Base-by-base conservation (phyloP, 2,888 invertebrate genomes). In the Bedellia somnulentella region DNA sequence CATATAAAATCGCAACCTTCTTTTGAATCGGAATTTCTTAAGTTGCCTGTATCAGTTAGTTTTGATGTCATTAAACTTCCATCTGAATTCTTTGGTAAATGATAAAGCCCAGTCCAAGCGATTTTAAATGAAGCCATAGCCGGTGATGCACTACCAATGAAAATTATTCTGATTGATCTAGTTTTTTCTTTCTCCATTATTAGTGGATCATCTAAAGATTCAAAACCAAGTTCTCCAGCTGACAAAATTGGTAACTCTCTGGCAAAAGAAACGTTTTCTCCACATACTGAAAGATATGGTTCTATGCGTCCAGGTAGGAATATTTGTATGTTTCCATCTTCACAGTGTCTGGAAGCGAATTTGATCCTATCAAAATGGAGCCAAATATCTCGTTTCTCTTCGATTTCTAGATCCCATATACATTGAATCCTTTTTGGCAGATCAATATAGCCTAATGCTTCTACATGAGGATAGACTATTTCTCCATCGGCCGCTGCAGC, bases 81-180 rank as follows among this genome's bases (percentile, higher is more conserved):
- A 41, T 90, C 89, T 12, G 85, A 82, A 57, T 91, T 91, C 41
- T 90, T 81, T 0, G 92, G 92, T 42, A 93, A 67, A 57, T 92
- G 92, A 50, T 85, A 90, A 23, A 93, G 76, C 43, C 93, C 93
- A 2, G 92, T 93, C 93, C 93, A 93, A 9, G 88, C 89, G 18
- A 93, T 85, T 52, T 91, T 90, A 51, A 93, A 93, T 8, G 89
- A 86, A 6, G 91, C 89, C 35, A 88, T 78, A 0, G 91, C 89
- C 0, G 92, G 89, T 38, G 88, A 87, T 0, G 87, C 82, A 23
- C 88, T 87, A 1, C 82, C 82, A 1, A 84, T 85, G 36, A 87
- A 88, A 30, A 87, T 86, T 34, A 88, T 83, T 34, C 85, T 78
- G 22, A 85, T 80, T 1, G 83, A 82, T 34, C 83, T 62, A 1